phyloP scores from a whole-genome alignment of 1,140 invertebrate species.

The Drosophila varians region DNA sequence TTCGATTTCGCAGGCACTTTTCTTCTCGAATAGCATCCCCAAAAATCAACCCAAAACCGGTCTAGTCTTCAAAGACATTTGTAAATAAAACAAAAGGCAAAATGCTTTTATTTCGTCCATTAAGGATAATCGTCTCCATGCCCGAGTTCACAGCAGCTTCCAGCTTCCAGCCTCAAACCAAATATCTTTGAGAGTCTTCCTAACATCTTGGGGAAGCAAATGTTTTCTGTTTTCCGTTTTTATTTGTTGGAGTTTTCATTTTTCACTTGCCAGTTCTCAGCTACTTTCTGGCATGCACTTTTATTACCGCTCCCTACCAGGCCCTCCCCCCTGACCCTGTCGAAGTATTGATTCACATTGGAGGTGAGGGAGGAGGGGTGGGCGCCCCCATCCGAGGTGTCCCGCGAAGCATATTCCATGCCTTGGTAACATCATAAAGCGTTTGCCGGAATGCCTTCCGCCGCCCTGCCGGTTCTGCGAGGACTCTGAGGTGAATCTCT shows the following conservation, averaged over 20 bases:
- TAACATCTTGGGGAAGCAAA: background rate
- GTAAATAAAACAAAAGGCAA: background rate
- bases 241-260: background rate
- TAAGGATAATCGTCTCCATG: background rate
- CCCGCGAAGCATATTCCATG: slow-evolving; percentile 7
- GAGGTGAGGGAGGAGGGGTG: background rate
- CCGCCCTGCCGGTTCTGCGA: background rate
- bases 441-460: slow-evolving; percentile 42
- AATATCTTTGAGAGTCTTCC: background rate
- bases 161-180: background rate
- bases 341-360: background rate
- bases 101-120: background rate
- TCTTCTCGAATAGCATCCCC: no score
- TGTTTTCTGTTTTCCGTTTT: background rate
- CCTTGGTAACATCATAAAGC: slow-evolving; percentile 67
- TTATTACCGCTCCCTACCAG: slow-evolving; percentile 42
- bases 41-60: no score
- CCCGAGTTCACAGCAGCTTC: background rate
- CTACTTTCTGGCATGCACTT: slow-evolving; percentile 25
- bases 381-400: background rate
- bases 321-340: no score
- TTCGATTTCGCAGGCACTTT: no score
- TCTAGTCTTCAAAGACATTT: no score
- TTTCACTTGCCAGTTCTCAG: slow-evolving; percentile 3
- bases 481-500: background rate